These are phyloP conservation scores for Drosophila bunnanda DNA, from an alignment of 2,888 invertebrate species.

Conservation along the genomic window DNA sequence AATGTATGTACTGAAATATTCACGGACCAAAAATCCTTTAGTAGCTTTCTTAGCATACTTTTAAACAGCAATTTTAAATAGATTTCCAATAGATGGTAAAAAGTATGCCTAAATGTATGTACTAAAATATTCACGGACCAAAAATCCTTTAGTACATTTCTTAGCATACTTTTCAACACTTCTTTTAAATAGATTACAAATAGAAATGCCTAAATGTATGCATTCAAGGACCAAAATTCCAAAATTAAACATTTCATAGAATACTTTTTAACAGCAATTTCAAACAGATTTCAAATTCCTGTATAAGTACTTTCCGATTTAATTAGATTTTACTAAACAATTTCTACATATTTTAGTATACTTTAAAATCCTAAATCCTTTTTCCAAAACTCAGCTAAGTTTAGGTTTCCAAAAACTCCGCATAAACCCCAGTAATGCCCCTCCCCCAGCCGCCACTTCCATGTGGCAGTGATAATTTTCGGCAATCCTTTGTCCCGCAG, in stretches of 20 bases:
- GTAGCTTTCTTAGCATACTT: not conserved
- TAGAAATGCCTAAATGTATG: not conserved
- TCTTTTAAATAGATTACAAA: too few species aligned
- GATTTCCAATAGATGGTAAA: too few species aligned
- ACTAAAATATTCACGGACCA: not conserved
- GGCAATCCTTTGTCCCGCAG: conserved; percentile 64
- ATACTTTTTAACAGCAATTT: not conserved
- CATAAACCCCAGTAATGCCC: conserved; percentile 16
- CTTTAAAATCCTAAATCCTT: not conserved
- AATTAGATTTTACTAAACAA: not conserved
- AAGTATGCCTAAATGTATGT: not conserved
- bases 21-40: not conserved
- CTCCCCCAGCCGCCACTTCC: not conserved
- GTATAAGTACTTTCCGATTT: not conserved
- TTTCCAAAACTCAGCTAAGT: not conserved
- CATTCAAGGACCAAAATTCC: not conserved
- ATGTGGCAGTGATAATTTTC: conserved; percentile 55
- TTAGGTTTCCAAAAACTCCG: not conserved
- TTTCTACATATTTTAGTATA: not conserved
- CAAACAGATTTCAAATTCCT: not conserved
- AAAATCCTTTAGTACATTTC: not conserved
- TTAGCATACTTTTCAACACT: not conserved
- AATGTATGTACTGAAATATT: too few species aligned
- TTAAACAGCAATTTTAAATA: not conserved
- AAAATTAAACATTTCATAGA: not conserved